Base-by-base conservation (phyloP, 2,888 invertebrate species). In the Drosophila monieri region DNA sequence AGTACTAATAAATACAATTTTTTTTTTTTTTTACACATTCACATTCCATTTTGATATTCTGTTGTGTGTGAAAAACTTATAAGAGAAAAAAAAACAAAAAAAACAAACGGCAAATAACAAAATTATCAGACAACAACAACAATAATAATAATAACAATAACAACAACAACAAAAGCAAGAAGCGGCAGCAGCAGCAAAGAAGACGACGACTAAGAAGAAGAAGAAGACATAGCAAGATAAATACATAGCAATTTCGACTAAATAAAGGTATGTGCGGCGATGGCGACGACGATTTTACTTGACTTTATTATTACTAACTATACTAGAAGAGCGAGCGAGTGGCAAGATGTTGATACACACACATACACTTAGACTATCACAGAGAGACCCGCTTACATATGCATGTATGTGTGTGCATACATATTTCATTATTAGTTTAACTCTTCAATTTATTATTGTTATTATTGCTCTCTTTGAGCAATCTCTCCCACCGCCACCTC, bases 381-480 rank as follows among this genome's bases (percentile, higher is more conserved):
- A 27, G 0, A 27, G 27, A 8, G 9, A 27, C 27, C 9, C 8
- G 9, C 27, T 27, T 9, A 27, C 27, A 27, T 27, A 27, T 27
- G 4, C 4, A 23, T 9, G 4, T 5, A 23, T 23, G 21, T 23
- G 27, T 27, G 10, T 47, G 25, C 30, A 41, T 47, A 21, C 47
- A 21, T 55, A 49, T 47, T 66, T 86, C 81, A 74, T 84, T 81
- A 81, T 81, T 85, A 81, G 87, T 81, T 85, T 76, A 81, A 81
- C 81, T 81, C 87, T 81, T 81, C 87, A 81, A 81, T 81, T 81
- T 87, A 87, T 81, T 85, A 87, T 85, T 87, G 78, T 81, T 81
- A 87, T 87, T 81, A 86, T 78, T 74, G 61, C 55, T 58, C 58
- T 27, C 68, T 74, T 64, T 49, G 55, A n/a, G n/a, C n/a, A n/a